Percentiles rank a stretch among this genome's conserved stretches.
Evolutionary conservation across 2,888 invertebrate genomes (phyloP).

Genomic region (Cheilosia pagana): DNA sequence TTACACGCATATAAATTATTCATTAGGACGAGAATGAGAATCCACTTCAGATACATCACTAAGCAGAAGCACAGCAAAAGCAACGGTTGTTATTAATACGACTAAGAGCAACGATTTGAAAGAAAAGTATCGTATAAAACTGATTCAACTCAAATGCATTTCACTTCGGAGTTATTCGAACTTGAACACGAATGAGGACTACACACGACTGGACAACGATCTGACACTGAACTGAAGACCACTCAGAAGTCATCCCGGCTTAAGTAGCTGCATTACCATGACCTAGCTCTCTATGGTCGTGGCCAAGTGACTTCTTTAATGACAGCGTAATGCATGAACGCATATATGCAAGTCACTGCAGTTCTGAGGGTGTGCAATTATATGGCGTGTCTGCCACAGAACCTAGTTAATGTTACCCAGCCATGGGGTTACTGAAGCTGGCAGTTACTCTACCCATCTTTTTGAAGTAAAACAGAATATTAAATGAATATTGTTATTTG

Average conservation of each 20-base stretch:
- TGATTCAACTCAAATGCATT: conserved; percentile 56
- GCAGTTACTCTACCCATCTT: not conserved
- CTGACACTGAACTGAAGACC: conserved; percentile 58
- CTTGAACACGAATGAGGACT: not conserved
- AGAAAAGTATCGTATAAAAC: conserved; percentile 19
- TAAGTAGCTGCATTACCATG: conserved; percentile 63
- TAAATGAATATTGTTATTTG: conserved; percentile 2
- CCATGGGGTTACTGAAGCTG: conserved; percentile 39
- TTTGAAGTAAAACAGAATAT: conserved; percentile 10
- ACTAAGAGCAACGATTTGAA: conserved; percentile 17
- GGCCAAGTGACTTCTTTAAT: conserved; percentile 59
- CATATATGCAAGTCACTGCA: conserved; percentile 40
- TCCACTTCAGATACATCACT: conserved; percentile 67
- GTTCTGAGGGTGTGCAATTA: conserved; percentile 52
- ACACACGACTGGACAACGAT: conserved; percentile 16
- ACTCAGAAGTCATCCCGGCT: conserved; percentile 37
- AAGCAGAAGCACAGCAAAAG: conserved; percentile 17
- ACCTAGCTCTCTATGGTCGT: conserved; percentile 54
- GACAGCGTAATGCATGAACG: conserved; percentile 57
- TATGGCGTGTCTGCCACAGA: conserved; percentile 1
- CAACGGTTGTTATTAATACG: not conserved
- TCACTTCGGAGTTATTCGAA: conserved; percentile 31
- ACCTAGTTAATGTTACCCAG: conserved; percentile 28
- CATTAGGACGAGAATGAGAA: conserved; percentile 59
- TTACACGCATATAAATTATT: conserved; percentile 66